Conservation (phyloP, 1,140 invertebrate genomes). For the Zeugodacus cucurbitae region DNA sequence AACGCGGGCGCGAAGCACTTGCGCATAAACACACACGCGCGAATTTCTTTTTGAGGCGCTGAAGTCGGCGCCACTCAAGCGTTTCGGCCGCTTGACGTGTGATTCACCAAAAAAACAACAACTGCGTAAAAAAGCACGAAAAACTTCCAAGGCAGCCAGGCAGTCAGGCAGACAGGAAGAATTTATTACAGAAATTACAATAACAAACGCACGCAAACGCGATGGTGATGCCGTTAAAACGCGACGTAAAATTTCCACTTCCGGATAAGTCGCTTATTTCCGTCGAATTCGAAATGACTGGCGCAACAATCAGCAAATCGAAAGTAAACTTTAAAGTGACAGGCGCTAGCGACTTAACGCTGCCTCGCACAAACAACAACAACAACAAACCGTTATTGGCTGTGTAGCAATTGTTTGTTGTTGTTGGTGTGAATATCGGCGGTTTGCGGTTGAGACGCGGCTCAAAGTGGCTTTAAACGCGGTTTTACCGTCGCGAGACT, state of each 20-base stretch:
- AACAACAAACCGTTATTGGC: background rate
- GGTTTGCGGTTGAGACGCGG: background rate
- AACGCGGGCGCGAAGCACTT: background rate
- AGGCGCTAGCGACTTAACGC: background rate
- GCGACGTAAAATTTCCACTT: constrained; percentile 23
- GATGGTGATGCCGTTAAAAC: background rate
- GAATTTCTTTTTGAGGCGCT: too few relatives aligned
- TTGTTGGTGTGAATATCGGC: background rate
- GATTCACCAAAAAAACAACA: background rate
- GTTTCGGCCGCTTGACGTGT: background rate
- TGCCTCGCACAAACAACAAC: background rate
- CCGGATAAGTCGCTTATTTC: constrained; percentile 23
- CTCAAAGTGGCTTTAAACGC: background rate
- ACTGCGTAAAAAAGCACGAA: background rate
- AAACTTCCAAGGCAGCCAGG: background rate
- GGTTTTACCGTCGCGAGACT: background rate
- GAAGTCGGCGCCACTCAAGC: background rate
- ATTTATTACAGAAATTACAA: background rate
- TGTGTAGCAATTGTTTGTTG: background rate
- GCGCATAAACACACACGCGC: background rate
- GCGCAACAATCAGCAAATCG: constrained; percentile 12
- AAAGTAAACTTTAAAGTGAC: constrained; percentile 11
- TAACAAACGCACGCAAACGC: background rate
- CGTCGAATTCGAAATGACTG: background rate
- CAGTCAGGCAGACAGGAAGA: too few relatives aligned